Evolutionary conservation across 1,140 invertebrate species (phyloP), one percentile per base, ranked within the genome.

Genomic region (Sycophila sp.): DNA sequence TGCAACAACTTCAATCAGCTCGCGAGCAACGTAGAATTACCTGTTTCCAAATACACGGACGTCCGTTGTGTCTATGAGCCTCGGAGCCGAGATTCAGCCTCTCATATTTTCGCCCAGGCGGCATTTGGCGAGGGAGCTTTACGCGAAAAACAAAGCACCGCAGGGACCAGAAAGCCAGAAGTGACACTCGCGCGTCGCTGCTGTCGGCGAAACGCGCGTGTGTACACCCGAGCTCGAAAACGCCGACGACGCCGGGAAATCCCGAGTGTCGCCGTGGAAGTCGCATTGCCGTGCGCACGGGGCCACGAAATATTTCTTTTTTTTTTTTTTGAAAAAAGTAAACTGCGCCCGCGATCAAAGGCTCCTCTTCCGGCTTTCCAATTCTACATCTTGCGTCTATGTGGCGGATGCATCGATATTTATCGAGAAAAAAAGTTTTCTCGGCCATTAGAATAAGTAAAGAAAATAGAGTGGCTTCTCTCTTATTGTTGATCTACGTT

Each of bases 61-160:
- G n/a, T n/a, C n/a, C n/a, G n/a, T n/a, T n/a, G n/a, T n/a, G n/a
- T n/a, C n/a, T n/a, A n/a, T n/a, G n/a, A n/a, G n/a, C n/a, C n/a
- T n/a, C n/a, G n/a, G n/a, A n/a, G n/a, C n/a, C 30, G 32, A 24
- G 6, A 65, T 26, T 55, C 15, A 11, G 55, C 19, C 55, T 10
- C 28, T n/a, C 19, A 49, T 63, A 56, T 42, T 66, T 56, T 56
- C 49, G 11, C 11, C n/a, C 22, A 24, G 2, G 10, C 6, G 32
- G 32, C 19, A 51, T 49, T 53, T 32, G 19, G 8, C 40, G 15
- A 45, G 26, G 11, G n/a, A 62, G 49, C 45, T 53, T 38, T 53
- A 13, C 1, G 7, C n/a, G 36, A 66, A 64, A 62, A 51, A 64
- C 28, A 64, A 64, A 64, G 30, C 28, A 51, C 30, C n/a, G 26